Conservation (phyloP, 2,113 vertebrate genomes). For the Phalacrocorax carbo region DNA sequence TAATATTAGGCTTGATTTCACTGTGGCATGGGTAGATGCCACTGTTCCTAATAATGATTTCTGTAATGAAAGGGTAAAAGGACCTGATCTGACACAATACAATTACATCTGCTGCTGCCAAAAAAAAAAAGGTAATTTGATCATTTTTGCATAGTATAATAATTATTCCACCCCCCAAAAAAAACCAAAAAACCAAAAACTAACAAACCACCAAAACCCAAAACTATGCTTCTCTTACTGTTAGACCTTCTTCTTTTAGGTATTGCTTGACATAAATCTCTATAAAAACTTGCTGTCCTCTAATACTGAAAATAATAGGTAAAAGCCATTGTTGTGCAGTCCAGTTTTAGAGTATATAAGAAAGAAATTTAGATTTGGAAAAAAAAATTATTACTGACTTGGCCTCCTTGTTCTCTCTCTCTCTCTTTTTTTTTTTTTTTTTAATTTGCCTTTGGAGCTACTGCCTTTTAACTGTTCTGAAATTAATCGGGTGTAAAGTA, state of each 20-base stretch:
- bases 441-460: constrained; percentile 9
- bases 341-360: background rate
- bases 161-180: background rate
- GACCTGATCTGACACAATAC: background rate
- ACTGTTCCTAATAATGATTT: background rate
- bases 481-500: constrained; percentile 34
- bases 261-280: background rate
- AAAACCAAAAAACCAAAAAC: background rate
- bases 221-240: background rate
- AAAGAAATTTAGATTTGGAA: background rate
- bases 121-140: background rate
- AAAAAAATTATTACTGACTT: background rate
- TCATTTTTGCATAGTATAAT: background rate
- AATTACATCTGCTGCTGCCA: background rate
- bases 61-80: background rate
- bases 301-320: background rate
- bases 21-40: background rate
- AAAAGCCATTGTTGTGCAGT: background rate
- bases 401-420: background rate
- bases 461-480: constrained; percentile 18
- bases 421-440: background rate
- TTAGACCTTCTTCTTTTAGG: background rate
- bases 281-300: background rate
- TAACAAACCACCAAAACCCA: background rate
- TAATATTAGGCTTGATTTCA: background rate